Conservation (phyloP, 2,797 vertebrate species). For the Chloroceryle inda region DNA sequence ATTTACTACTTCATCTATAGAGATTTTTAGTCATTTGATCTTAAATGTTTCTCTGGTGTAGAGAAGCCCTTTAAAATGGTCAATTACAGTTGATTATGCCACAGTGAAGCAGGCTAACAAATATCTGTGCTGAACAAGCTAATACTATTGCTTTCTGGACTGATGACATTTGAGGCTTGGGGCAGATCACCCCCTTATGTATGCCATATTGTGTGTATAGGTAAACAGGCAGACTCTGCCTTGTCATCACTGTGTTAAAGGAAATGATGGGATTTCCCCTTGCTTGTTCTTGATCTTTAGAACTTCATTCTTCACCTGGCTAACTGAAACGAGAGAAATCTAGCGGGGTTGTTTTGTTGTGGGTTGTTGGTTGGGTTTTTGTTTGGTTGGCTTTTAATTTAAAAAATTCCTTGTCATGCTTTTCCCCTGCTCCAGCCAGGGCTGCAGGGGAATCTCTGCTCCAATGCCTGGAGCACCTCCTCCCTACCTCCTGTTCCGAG, state of each 20-base stretch:
- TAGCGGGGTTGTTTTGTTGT: neutral
- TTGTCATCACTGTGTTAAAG: neutral
- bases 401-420: neutral
- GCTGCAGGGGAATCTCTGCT: neutral
- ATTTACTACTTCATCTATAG: neutral
- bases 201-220: neutral
- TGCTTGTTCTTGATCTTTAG: neutral
- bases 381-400: neutral
- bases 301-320: neutral
- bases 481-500: fast-evolving
- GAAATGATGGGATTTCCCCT: neutral
- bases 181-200: neutral
- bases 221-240: neutral
- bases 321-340: neutral
- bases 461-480: fast-evolving
- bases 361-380: neutral
- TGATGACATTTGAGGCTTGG: neutral
- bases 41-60: neutral
- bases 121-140: neutral
- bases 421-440: neutral
- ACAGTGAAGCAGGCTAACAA: neutral
- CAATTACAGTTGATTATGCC: neutral
- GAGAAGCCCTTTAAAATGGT: neutral
- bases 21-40: neutral
- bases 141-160: neutral